phyloP scores from a whole-genome alignment of 2,797 vertebrate species.

The Iguana delicatissima region DNA sequence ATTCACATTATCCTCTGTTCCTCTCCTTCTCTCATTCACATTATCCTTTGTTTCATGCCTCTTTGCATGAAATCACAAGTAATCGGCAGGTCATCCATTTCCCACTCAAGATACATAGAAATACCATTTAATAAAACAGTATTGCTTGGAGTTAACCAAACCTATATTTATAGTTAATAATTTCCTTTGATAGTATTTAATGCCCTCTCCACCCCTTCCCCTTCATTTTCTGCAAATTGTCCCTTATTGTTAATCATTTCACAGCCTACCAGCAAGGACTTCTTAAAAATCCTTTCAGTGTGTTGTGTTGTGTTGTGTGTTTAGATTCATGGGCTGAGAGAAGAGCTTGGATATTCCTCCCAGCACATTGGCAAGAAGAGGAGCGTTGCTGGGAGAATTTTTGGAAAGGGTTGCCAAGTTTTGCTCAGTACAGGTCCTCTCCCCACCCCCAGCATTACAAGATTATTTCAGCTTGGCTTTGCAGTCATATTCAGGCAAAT shows the following conservation, averaged over 20 bases:
- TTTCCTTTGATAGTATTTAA: neutral
- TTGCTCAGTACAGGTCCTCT: neutral
- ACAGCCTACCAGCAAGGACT: slow-evolving; percentile 15
- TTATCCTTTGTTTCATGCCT: too few species aligned
- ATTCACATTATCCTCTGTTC: too few species aligned
- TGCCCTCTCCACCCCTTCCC: neutral
- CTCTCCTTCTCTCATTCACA: too few species aligned
- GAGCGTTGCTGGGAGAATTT: slow-evolving; percentile 48
- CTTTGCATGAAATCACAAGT: neutral
- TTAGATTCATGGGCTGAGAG: slow-evolving; percentile 30
- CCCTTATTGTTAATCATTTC: slow-evolving; percentile 33
- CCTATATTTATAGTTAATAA: slow-evolving; percentile 14
- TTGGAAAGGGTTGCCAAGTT: slow-evolving; percentile 39
- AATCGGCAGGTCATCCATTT: neutral
- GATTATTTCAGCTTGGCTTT: slow-evolving; percentile 30
- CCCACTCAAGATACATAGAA: neutral
- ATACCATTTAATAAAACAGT: neutral
- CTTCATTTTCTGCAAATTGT: slow-evolving; percentile 18
- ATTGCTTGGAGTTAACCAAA: neutral
- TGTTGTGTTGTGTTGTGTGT: neutral
- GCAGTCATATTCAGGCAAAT: neutral
- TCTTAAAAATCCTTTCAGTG: neutral
- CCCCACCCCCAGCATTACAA: neutral
- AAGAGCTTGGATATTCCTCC: slow-evolving; percentile 12
- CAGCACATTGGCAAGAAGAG: slow-evolving; percentile 35